Percentiles rank a stretch among this genome's conserved stretches.
These are phyloP conservation scores for Harpagifer antarcticus DNA, from an alignment of 2,797 vertebrate genomes.

Conservation along the genomic window DNA sequence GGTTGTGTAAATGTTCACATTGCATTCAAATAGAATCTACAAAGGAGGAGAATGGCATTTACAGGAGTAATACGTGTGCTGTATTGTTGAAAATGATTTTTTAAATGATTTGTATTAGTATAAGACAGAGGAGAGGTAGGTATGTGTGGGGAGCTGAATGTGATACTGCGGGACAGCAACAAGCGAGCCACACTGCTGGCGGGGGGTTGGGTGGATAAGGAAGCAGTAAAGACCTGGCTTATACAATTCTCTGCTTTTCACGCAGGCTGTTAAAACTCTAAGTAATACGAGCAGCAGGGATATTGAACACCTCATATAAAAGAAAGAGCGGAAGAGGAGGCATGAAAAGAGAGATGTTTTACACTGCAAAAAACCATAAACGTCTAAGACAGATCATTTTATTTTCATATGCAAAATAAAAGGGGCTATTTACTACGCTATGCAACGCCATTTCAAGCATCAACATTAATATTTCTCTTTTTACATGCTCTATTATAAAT, in stretches of 20 bases:
- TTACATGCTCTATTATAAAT: conserved; percentile 7
- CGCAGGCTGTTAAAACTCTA: conserved; percentile 36
- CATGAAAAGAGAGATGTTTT: conserved; percentile 19
- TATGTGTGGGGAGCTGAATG: conserved; percentile 25
- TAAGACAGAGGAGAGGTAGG: conserved; percentile 22
- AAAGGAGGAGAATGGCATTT: conserved; percentile 9
- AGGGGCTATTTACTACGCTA: not conserved
- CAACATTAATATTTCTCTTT: not conserved
- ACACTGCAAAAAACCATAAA: not conserved
- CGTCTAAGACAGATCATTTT: not conserved
- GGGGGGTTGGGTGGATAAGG: conserved; percentile 44
- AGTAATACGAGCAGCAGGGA: conserved; percentile 36
- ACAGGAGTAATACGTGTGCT: not conserved
- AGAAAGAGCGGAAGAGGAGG: conserved; percentile 15
- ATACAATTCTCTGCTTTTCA: conserved; percentile 57
- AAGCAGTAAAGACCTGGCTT: conserved; percentile 62
- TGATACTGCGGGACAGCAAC: conserved; percentile 50
- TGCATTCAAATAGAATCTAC: not conserved
- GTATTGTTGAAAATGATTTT: conserved; percentile 31
- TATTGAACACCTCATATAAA: conserved; percentile 39
- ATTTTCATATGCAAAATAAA: not conserved
- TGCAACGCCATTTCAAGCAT: not conserved
- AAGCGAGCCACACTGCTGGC: conserved; percentile 41
- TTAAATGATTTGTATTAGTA: conserved; percentile 60
- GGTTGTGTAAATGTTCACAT: conserved; percentile 17